Evolutionary conservation across 2,888 invertebrate genomes (phyloP), one percentile per base, ranked within the genome.

Genomic region (Conchocele bisecta): DNA sequence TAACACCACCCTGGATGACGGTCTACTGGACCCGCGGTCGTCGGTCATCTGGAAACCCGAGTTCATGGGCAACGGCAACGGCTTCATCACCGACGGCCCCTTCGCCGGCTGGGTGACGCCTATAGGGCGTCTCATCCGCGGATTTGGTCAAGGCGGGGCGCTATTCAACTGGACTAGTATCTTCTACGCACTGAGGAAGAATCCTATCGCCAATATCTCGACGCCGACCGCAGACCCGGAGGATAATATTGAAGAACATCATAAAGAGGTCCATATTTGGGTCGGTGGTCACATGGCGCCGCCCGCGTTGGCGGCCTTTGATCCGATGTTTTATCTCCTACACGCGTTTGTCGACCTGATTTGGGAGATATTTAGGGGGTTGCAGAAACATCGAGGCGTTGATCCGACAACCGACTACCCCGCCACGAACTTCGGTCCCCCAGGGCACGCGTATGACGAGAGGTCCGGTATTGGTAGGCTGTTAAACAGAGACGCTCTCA

Each of bases 251-350:
- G 88, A 89, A 67, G 69, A 81, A 20, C 72, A 79, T 50, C 85
- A 85, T 54, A 81, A 82, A 17, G 74, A 86, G 28, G 82, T 84
- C 0, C 89, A 89, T 72, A 81, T 87, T 41, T 89, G 81, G 74
- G 82, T 90, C 20, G 89, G 89, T 11, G 90, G 90, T 0, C 82
- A 86, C 44, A 89, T 90, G 88, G 63, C 82, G 20, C 85, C 88
- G 26, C 84, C 88, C 0, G 74, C 82, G 2, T 82, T 86, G 0
- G 86, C 91, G 0, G 89, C 89, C 3, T 89, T 87, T 53, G 91
- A 91, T 72, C 90, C 91, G 0, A 75, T 88, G 24, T 91, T 91
- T 75, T 91, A 83, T 77, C 64, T 90, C 29, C 88, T 88, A 58
- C 91, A 91, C 67, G 79, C 85, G 11, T 91, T 88, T 66, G 84